Base-by-base conservation (phyloP, 92 coral and sea anemone species). In the Heteractis magnifica region DNA sequence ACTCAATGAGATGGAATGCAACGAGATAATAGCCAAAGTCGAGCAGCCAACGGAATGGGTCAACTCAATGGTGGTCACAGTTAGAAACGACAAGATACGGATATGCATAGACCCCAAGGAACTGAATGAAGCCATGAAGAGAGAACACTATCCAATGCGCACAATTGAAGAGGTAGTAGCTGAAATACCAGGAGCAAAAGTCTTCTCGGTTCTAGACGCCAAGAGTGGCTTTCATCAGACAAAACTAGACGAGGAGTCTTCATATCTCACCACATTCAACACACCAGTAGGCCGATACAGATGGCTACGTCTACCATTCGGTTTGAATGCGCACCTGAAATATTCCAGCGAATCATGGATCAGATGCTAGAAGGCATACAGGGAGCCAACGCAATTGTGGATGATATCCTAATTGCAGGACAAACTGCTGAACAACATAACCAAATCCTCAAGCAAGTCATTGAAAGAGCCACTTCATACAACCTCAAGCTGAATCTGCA, bases 401-500 rank as follows among this genome's bases (percentile, higher is more conserved):
- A 89, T 80, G 86, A 85, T 70, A 85, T 85, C 77, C 79, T 90
- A n/a, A 78, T 87, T 4, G 86, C 19, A 9, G 90, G 93, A 21
- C 51, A 50, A 26, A 77, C 87, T 26, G 26, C 26, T 26, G 26
- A 83, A 79, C 90, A 76, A 7, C 90, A 87, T 81, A 88, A 87
- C 60, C 77, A 80, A 72, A 83, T 79, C 41, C 85, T 90, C 72
- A 68, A 75, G 80, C 80, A 82, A 48, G 83, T 83, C 70, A 83
- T 84, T 83, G 83, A 87, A 71, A 85, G 94, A 71, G 89, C 88
- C 62, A 86, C 89, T 71, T 72, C 79, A 79, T 85, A 85, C 83
- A 85, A 85, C 73, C 71, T 85, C 81, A 88, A 88, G 82, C 81
- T 89, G 51, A 89, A 89, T 65, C 68, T 65, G 60, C 78, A 84